A percentile compares a stretch with the other conserved stretches of the same genome.
Evolutionary conservation across 92 coral and sea anemone genomes (phyloP).

Genomic region (Phymanthus crucifer): DNA sequence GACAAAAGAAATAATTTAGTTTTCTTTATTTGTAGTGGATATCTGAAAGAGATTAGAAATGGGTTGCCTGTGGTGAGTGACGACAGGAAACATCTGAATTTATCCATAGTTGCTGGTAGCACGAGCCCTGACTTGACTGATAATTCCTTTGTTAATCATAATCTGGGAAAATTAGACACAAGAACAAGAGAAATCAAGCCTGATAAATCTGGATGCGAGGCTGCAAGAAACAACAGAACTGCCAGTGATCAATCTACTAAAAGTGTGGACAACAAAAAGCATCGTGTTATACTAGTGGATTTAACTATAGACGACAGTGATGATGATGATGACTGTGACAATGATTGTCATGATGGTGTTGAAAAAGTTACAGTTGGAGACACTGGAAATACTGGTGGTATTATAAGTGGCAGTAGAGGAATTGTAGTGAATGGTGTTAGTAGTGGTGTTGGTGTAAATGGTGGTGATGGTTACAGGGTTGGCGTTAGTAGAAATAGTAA

Average conservation of each 20-base stretch:
- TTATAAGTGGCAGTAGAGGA: no score
- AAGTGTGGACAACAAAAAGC: not conserved
- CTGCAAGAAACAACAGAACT: not conserved
- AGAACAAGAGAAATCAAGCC: not conserved
- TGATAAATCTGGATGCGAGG: not conserved
- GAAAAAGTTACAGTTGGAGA: no score
- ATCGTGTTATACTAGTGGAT: slow-evolving; percentile 19
- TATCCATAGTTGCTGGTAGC: not conserved
- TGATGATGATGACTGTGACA: not conserved
- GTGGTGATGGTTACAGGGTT: no score
- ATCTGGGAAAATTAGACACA: not conserved
- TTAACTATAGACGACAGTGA: slow-evolving; percentile 25
- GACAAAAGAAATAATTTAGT: not conserved
- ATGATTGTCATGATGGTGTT: not conserved
- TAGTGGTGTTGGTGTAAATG: no score
- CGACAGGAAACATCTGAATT: not conserved
- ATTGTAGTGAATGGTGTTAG: no score
- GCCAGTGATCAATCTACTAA: not conserved
- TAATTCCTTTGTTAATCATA: not conserved
- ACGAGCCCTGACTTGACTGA: not conserved
- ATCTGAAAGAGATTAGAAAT: not conserved
- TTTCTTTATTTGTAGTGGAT: not conserved
- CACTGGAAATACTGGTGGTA: no score
- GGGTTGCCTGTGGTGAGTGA: not conserved
- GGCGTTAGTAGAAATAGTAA: no score